These are phyloP conservation scores for Ctenicera cuprea DNA, from an alignment of 2,888 invertebrate genomes.

Conservation along the genomic window DNA sequence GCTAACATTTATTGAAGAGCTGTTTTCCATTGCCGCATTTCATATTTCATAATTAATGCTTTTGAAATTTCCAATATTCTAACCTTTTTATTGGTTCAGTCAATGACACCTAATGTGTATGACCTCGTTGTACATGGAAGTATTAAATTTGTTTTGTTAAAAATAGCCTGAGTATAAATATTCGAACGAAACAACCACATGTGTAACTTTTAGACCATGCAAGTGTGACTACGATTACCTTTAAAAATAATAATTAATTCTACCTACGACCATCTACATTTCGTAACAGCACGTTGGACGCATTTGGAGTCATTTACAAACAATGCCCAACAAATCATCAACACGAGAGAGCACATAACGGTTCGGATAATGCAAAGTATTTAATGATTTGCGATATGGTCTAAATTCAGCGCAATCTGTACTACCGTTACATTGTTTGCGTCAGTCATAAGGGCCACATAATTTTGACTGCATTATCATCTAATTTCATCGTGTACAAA, in stretches of 20 bases:
- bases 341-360: conserved; percentile 54
- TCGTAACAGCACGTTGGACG: conserved; percentile 49
- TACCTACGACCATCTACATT: conserved; percentile 32
- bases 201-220: neutral
- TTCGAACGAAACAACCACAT: neutral
- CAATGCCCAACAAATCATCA: conserved; percentile 57
- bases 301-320: conserved; percentile 56
- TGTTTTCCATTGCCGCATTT: neutral
- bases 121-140: too few species aligned
- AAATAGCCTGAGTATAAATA: too few species aligned
- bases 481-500: conserved; percentile 41
- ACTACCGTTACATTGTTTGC: conserved; percentile 55
- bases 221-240: neutral
- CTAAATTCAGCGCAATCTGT: conserved; percentile 55
- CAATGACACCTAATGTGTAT: conserved; percentile 1
- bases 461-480: conserved; percentile 53
- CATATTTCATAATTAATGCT: neutral
- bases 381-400: conserved; percentile 54
- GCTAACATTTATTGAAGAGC: conserved; percentile 4
- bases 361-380: conserved; percentile 48
- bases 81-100: neutral
- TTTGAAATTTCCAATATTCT: conserved; percentile 7
- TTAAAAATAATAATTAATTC: conserved; percentile 16
- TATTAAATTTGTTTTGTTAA: too few species aligned
- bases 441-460: conserved; percentile 54